Conservation (phyloP, 2,888 invertebrate species). For the Iphiclides podalirius region DNA sequence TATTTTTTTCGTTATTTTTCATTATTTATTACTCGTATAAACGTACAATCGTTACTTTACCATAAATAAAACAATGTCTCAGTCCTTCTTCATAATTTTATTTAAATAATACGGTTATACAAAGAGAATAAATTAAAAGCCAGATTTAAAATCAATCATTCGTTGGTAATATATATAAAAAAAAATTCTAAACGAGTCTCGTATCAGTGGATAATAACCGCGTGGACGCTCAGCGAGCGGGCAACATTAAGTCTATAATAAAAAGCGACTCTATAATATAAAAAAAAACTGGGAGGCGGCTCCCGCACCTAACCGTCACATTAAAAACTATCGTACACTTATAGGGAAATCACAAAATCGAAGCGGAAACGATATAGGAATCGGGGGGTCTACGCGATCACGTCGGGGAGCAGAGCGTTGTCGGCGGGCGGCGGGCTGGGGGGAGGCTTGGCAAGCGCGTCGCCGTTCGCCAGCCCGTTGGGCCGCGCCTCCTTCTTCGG, state of each 20-base stretch:
- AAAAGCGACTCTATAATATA: constrained; percentile 78
- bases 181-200: constrained; percentile 75
- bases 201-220: constrained; percentile 65
- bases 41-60: constrained; percentile 49
- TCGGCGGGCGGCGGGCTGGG: constrained; percentile 71
- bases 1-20: constrained; percentile 37
- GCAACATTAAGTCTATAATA: constrained; percentile 57
- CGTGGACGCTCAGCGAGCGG: constrained; percentile 37
- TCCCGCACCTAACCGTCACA: constrained; percentile 74
- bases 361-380: constrained; percentile 78
- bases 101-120: constrained; percentile 79
- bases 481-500: constrained; percentile 24
- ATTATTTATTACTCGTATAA: constrained; percentile 47
- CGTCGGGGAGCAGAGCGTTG: constrained; percentile 68
- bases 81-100: constrained; percentile 72
- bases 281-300: constrained; percentile 68
- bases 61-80: constrained; percentile 76
- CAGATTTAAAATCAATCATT: constrained; percentile 75
- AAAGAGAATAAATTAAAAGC: constrained; percentile 78
- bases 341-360: constrained; percentile 78
- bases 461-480: constrained; percentile 40
- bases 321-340: constrained; percentile 75
- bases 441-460: constrained; percentile 63
- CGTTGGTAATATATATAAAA: constrained; percentile 72
- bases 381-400: constrained; percentile 64